Evolutionary conservation across 92 coral and sea anemone species (phyloP).

Genomic region (Pocillopora grandis): DNA sequence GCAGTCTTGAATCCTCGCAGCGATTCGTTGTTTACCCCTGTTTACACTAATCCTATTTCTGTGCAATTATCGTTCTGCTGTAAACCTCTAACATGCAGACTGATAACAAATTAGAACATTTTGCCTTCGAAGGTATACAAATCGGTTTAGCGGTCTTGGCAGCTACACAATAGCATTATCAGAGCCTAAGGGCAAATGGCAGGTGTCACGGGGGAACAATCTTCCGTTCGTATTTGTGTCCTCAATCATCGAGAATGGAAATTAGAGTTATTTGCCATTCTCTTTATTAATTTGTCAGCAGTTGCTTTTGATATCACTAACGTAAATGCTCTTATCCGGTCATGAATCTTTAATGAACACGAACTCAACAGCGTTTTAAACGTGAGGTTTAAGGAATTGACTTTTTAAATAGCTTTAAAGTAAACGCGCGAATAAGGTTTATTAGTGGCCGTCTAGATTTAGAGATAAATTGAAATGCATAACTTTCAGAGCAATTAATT

Average conservation of each 20-base stretch:
- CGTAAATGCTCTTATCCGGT: conserved; percentile 8
- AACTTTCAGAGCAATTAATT: background rate
- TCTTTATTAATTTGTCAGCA: conserved; percentile 1
- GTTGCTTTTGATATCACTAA: conserved; percentile 7
- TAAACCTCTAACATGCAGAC: background rate
- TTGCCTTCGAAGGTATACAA: background rate
- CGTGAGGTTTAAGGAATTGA: background rate
- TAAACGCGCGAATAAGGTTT: background rate
- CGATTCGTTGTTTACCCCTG: background rate
- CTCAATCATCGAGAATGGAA: conserved; percentile 1
- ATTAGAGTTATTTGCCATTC: conserved; percentile 7
- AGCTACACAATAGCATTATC: background rate
- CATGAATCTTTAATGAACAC: background rate
- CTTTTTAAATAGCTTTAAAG: background rate
- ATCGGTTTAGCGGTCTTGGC: background rate
- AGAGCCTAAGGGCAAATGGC: conserved; percentile 14
- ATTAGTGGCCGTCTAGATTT: background rate
- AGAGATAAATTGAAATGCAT: background rate
- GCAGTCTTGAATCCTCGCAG: background rate
- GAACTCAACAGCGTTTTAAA: background rate
- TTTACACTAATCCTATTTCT: background rate
- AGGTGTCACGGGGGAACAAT: background rate
- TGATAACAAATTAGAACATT: background rate
- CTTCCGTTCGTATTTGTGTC: background rate
- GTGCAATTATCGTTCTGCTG: background rate